Evolutionary conservation across 2,113 vertebrate genomes (phyloP).

Genomic region (Noturus placidus): DNA sequence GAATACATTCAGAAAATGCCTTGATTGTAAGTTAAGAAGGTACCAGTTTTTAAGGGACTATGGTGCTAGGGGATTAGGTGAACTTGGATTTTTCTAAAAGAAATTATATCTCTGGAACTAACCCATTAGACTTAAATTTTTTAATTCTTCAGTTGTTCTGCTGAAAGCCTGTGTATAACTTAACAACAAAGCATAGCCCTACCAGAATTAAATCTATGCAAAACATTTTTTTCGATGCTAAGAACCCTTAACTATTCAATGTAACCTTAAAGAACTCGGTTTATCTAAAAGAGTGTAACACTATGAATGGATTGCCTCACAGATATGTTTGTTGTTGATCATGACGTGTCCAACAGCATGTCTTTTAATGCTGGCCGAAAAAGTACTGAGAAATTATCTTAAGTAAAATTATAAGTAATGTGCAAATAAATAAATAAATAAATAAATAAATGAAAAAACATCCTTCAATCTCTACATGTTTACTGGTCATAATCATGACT

Average conservation of each 20-base stretch:
- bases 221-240: neutral
- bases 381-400: neutral
- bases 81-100: neutral
- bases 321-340: constrained; percentile 3
- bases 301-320: neutral
- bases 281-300: too few relatives aligned
- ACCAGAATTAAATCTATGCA: neutral
- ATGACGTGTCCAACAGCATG: neutral
- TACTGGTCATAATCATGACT: too few relatives aligned
- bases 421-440: too few relatives aligned
- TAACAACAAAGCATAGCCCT: neutral
- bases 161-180: neutral
- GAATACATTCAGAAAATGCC: neutral
- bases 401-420: neutral
- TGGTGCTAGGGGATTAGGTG: neutral
- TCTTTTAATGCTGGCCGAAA: neutral
- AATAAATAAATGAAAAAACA: too few relatives aligned
- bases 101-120: neutral
- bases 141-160: neutral
- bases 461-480: too few relatives aligned
- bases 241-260: neutral
- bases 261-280: neutral
- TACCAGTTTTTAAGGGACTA: neutral
- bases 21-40: neutral
- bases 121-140: neutral